A percentile compares a stretch with the other conserved stretches of the same genome.
Evolutionary conservation across 2,888 invertebrate species (phyloP).

Genomic region (Polymixis flavicincta): DNA sequence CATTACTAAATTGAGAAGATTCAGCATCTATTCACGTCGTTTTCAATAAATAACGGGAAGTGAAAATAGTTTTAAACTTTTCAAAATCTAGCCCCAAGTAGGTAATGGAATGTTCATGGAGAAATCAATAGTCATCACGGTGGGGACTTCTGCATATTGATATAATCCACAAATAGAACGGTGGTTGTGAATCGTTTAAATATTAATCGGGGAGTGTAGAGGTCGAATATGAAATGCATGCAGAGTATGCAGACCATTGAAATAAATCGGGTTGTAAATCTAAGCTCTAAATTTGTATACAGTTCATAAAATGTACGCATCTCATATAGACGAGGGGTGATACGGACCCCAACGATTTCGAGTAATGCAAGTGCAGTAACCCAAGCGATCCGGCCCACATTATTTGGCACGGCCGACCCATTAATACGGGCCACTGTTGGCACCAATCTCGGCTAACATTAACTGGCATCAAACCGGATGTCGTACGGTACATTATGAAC

Average conservation of each 20-base stretch:
- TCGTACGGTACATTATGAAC: constrained; percentile 87
- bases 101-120: constrained; percentile 47
- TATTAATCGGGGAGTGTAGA: constrained; percentile 14
- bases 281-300: constrained; percentile 36
- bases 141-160: constrained; percentile 24
- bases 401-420: constrained; percentile 85
- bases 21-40: constrained; percentile 49
- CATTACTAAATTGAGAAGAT: constrained; percentile 51
- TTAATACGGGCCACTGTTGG: constrained; percentile 84
- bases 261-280: constrained; percentile 42
- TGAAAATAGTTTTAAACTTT: constrained; percentile 48
- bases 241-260: constrained; percentile 23
- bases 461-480: constrained; percentile 88
- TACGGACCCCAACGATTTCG: constrained; percentile 69
- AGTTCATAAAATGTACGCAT: constrained; percentile 57
- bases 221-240: constrained; percentile 39
- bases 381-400: constrained; percentile 74
- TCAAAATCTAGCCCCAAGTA: constrained; percentile 43
- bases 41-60: constrained; percentile 56
- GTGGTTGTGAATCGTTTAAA: constrained; percentile 14
- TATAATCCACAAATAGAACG: constrained; percentile 29
- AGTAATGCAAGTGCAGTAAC: constrained; percentile 80
- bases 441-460: constrained; percentile 83
- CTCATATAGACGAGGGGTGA: constrained; percentile 54
- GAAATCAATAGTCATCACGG: constrained; percentile 44